A percentile compares a stretch with the other conserved stretches of the same genome.
phyloP scores from a whole-genome alignment of 1,140 invertebrate genomes.

The Drosophila ironensis region DNA sequence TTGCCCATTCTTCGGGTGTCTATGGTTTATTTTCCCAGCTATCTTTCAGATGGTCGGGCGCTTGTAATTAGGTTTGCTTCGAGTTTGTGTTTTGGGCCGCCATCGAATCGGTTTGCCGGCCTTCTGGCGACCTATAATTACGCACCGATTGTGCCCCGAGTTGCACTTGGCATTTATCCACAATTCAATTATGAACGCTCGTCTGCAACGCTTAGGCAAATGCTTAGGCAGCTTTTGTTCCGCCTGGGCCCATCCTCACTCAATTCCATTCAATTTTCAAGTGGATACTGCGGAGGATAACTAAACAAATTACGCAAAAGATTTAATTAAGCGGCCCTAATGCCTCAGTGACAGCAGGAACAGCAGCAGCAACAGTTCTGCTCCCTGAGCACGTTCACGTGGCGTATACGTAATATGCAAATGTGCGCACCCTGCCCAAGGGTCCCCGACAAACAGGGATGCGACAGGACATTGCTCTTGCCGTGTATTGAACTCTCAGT shows the following conservation, averaged over 20 bases:
- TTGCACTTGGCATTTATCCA: slow-evolving; percentile 63
- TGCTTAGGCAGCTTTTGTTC: slow-evolving; percentile 60
- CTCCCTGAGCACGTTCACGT: slow-evolving; percentile 52
- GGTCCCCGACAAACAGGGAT: slow-evolving; percentile 7
- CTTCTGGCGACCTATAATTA: slow-evolving; percentile 56
- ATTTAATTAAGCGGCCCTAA: slow-evolving; percentile 73
- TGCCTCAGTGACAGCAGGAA: slow-evolving; percentile 40
- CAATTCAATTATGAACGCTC: slow-evolving; percentile 61
- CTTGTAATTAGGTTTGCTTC: slow-evolving; percentile 33
- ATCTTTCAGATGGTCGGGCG: not conserved
- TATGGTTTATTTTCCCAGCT: slow-evolving; percentile 1
- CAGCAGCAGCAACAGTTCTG: slow-evolving; percentile 4
- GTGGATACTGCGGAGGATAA: slow-evolving; percentile 59
- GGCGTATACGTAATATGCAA: slow-evolving; percentile 77
- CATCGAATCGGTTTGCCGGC: slow-evolving; percentile 33
- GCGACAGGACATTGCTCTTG: not conserved
- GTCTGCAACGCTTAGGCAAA: slow-evolving; percentile 55
- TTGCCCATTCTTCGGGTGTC: slow-evolving; percentile 21
- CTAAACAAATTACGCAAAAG: slow-evolving; percentile 78
- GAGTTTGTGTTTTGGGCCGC: slow-evolving; percentile 26
- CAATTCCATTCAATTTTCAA: slow-evolving; percentile 63
- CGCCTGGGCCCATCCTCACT: not conserved
- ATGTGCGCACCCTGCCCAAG: slow-evolving; percentile 36
- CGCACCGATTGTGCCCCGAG: slow-evolving; percentile 52
- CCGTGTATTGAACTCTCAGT: slow-evolving; percentile 17